These are phyloP conservation scores for Syngnathus scovelli DNA, from an alignment of 2,113 vertebrate genomes.

Conservation along the genomic window DNA sequence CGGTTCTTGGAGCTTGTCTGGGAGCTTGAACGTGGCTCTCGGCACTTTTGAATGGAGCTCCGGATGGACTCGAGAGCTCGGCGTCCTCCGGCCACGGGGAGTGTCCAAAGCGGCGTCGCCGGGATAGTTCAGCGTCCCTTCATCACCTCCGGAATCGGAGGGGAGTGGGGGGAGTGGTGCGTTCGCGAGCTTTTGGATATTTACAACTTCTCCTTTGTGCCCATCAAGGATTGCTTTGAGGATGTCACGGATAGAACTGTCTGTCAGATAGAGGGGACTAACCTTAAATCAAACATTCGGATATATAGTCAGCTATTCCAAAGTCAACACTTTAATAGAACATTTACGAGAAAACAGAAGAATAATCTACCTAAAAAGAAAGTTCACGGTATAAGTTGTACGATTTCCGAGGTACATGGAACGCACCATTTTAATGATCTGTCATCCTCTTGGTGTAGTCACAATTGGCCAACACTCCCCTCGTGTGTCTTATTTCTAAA, in stretches of 20 bases:
- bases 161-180: slow-evolving; percentile 21
- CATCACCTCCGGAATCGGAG: slow-evolving; percentile 53
- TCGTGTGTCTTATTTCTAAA: slow-evolving; percentile 60
- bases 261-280: too few species aligned
- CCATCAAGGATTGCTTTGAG: neutral
- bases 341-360: neutral
- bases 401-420: slow-evolving; percentile 34
- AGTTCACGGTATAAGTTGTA: accelerated
- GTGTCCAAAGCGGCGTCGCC: slow-evolving; percentile 60
- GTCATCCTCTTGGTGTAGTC: neutral
- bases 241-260: neutral
- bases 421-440: slow-evolving; percentile 37
- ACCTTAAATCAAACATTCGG: too few species aligned
- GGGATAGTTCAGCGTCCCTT: slow-evolving; percentile 48
- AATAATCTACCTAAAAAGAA: neutral
- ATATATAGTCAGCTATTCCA: neutral
- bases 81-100: slow-evolving; percentile 53
- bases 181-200: slow-evolving; percentile 28
- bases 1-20: slow-evolving; percentile 10
- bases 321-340: neutral
- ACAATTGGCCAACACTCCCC: slow-evolving; percentile 60
- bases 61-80: slow-evolving; percentile 36
- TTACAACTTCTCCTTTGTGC: neutral
- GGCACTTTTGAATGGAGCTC: slow-evolving; percentile 51
- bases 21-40: slow-evolving; percentile 37